These are phyloP conservation scores for Protobothrops flavoviridis DNA, from an alignment of 2,113 vertebrate genomes.

Conservation along the genomic window DNA sequence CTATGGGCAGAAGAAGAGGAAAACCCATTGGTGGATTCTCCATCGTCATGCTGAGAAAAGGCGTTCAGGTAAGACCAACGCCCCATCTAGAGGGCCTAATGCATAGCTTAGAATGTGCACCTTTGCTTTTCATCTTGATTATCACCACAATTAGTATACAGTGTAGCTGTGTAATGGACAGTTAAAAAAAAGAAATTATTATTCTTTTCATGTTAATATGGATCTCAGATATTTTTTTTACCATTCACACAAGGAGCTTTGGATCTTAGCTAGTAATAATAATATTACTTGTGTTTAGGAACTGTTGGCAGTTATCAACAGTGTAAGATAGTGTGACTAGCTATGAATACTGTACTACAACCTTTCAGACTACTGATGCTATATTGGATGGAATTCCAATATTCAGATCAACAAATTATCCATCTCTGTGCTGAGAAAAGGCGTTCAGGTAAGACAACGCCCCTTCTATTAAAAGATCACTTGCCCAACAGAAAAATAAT, in stretches of 20 bases:
- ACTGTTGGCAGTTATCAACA: background rate
- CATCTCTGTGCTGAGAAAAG: too few relatives aligned
- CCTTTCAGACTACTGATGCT: background rate
- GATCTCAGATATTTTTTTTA: background rate
- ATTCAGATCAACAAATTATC: background rate
- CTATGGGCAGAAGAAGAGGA: too few relatives aligned
- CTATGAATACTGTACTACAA: background rate
- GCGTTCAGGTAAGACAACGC: too few relatives aligned
- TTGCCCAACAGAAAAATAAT: background rate
- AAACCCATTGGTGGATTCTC: too few relatives aligned
- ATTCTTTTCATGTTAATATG: background rate
- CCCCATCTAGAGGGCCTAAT: background rate
- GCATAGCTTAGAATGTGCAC: background rate
- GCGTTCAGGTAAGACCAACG: too few relatives aligned
- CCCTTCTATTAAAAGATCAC: background rate
- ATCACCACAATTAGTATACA: background rate
- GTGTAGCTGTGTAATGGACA: background rate
- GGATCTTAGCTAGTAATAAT: background rate
- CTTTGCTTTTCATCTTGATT: background rate
- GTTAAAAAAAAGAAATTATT: background rate
- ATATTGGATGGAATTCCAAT: too few relatives aligned
- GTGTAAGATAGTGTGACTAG: background rate
- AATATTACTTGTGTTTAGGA: background rate
- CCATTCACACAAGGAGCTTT: background rate
- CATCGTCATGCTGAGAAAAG: too few relatives aligned